A percentile compares a stretch with the other conserved stretches of the same genome.
These are phyloP conservation scores for Acrocephalus kingi DNA, from an alignment of 2,113 vertebrate genomes.

Conservation along the genomic window DNA sequence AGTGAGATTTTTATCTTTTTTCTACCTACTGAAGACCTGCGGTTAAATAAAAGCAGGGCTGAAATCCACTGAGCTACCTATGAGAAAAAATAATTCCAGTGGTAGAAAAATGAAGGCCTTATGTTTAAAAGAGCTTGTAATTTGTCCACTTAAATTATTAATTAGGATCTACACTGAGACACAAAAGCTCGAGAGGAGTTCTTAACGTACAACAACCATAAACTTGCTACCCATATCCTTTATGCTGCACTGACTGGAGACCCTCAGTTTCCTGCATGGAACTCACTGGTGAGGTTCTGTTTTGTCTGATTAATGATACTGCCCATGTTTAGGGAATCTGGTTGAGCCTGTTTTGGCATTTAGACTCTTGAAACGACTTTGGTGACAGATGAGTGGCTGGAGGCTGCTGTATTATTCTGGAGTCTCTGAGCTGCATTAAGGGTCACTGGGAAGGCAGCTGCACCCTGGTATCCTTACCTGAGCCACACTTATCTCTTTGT, in stretches of 20 bases:
- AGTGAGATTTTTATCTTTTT: constrained; percentile 10
- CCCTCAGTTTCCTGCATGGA: neutral
- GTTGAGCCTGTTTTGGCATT: neutral
- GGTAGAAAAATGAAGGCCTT: neutral
- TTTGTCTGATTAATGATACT: neutral
- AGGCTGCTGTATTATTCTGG: neutral
- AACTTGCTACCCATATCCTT: neutral
- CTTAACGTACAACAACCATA: neutral
- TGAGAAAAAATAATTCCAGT: neutral
- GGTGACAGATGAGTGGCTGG: neutral
- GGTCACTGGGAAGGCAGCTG: neutral
- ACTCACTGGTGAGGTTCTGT: neutral
- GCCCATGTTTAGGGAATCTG: neutral
- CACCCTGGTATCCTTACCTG: neutral
- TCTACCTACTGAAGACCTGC: neutral
- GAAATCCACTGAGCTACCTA: neutral
- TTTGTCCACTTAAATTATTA: neutral
- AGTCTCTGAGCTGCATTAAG: neutral
- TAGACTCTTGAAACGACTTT: neutral
- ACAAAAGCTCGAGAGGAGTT: neutral
- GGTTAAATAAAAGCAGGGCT: neutral
- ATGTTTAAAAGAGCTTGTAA: neutral
- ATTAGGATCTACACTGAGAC: neutral
- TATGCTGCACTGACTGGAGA: neutral
- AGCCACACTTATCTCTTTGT: neutral